Percentiles rank a stretch among this genome's conserved stretches.
phyloP scores from a whole-genome alignment of 1,140 invertebrate species.

The Leptestheria dahalacensis region DNA sequence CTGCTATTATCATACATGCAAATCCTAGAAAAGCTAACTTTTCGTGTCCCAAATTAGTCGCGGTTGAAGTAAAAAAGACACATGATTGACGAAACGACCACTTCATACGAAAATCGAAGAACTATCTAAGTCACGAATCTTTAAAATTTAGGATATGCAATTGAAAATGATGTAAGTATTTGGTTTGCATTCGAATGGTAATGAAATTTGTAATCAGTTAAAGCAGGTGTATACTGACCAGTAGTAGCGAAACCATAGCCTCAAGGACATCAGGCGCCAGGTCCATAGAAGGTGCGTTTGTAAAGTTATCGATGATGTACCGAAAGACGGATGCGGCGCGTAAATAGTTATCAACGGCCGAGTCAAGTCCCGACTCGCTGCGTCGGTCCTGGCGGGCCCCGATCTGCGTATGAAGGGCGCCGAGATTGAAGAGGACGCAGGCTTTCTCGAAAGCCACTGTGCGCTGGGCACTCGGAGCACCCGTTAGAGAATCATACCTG shows the following conservation, averaged over 20 bases:
- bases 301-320: constrained; percentile 88
- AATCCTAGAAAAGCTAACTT: constrained; percentile 2
- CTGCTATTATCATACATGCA: no score
- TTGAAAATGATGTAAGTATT: no score
- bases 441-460: constrained; percentile 93
- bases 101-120: no score
- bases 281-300: constrained; percentile 89
- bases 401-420: constrained; percentile 84
- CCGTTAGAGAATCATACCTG: constrained; percentile 49
- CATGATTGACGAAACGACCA: no score
- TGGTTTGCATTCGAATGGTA: no score
- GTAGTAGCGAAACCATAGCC: constrained; percentile 68
- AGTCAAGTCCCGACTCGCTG: constrained; percentile 50
- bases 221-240: constrained; percentile 45
- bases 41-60: no score
- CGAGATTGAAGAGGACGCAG: constrained; percentile 85
- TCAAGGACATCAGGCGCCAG: constrained; percentile 72
- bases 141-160: no score
- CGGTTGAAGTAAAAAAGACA: neutral
- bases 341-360: constrained; percentile 73
- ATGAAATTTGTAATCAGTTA: no score
- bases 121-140: no score
- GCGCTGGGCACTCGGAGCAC: constrained; percentile 78
- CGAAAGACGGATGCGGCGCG: constrained; percentile 76
- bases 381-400: constrained; percentile 64